Base-by-base conservation (phyloP, 1,140 invertebrate genomes). In the Gerris buenoi region DNA sequence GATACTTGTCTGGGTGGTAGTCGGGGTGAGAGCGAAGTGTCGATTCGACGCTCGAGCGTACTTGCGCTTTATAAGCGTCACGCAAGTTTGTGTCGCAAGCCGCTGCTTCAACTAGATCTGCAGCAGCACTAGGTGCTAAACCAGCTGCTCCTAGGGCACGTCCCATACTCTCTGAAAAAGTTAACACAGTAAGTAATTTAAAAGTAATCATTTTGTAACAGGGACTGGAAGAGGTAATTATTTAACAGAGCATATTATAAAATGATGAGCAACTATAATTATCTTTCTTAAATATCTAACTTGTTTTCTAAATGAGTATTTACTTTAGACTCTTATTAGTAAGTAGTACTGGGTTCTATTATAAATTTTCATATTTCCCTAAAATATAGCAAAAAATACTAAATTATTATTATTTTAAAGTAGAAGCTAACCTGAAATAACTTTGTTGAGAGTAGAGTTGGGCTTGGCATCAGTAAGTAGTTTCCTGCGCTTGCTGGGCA, bases 401-500 rank as follows among this genome's bases (percentile, higher is more conserved):
- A n/a, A 22, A 13, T 14, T 25, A n/a, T n/a, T 13, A 22, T 26
- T 3, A 63, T 14, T 26, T 14, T 3, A 10, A 14, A 14, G 25
- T 5, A 25, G 0, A 0, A 57, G 59, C 68, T 69, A 60, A 75
- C 73, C 72, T 60, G 71, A 66, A 62, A 74, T 74, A 22, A 74
- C 69, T 69, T 72, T 70, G 25, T 69, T 65, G 18, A 73, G 65
- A 65, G 68, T 71, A 26, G 68, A 67, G 22, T 68, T 67, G 28
- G 73, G 72, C 68, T 74, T 75, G 59, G 66, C 59, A 29, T 65
- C 69, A 2, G 70, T 71, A 1, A 87, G 83, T 65, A 90, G 77
- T 77, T 90, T 89, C 70, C 89, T 82, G 22, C 89, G 80, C 76
- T 92, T 93, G 56, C 84, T 85, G 14, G 90, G 89, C 82, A 92